phyloP scores from a whole-genome alignment of 2,797 vertebrate species.

The Enteromius anoplus region DNA sequence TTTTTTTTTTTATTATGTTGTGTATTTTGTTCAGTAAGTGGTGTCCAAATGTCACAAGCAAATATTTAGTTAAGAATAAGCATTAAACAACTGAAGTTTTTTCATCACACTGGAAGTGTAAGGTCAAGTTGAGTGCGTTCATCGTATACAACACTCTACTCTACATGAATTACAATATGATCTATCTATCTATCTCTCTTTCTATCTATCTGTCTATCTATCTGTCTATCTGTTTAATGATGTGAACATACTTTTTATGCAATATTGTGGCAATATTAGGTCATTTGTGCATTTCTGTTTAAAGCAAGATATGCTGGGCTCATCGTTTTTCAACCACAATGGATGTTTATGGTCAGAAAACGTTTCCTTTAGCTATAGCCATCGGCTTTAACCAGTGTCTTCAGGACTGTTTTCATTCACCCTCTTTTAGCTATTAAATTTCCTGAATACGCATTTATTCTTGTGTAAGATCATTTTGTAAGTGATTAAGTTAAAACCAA shows the following conservation, averaged over 20 bases:
- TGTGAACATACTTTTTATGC: too few relatives aligned
- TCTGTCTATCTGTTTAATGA: too few relatives aligned
- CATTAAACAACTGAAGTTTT: not conserved
- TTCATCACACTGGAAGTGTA: not conserved
- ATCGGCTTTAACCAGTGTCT: too few relatives aligned
- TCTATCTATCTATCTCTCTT: too few relatives aligned
- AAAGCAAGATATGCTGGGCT: not conserved
- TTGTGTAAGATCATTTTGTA: not conserved
- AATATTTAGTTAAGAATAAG: not conserved
- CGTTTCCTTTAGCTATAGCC: not conserved
- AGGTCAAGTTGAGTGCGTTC: not conserved
- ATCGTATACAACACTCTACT: too few relatives aligned
- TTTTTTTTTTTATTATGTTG: not conserved
- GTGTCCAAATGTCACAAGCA: not conserved
- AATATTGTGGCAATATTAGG: too few relatives aligned
- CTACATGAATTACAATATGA: too few relatives aligned
- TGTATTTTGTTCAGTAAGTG: not conserved
- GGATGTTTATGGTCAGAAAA: not conserved
- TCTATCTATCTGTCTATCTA: too few relatives aligned
- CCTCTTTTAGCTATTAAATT: not conserved
- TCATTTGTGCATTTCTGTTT: too few relatives aligned
- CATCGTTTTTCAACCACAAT: not conserved
- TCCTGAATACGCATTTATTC: slow-evolving; percentile 4
- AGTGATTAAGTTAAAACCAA: not conserved
- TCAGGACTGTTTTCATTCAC: too few relatives aligned